phyloP scores from a whole-genome alignment of 2,888 invertebrate genomes.

The Euphydryas editha region DNA sequence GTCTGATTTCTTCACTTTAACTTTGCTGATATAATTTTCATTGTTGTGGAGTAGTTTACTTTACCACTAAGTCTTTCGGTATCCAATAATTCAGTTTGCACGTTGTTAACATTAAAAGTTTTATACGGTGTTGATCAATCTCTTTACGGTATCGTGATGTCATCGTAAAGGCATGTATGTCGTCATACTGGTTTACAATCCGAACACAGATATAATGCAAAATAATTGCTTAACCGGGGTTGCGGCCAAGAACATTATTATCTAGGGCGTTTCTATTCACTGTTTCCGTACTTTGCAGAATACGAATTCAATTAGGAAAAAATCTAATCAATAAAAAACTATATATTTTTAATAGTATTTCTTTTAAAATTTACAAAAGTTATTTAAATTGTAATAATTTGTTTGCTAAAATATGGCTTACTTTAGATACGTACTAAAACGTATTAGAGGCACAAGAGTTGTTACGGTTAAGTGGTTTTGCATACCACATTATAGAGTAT shows the following conservation, averaged over 20 bases:
- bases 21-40: too few species aligned
- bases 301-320: not conserved
- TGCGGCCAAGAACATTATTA: constrained; percentile 7
- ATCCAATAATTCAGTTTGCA: not conserved
- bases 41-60: too few species aligned
- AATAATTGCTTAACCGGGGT: not conserved
- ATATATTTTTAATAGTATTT: not conserved
- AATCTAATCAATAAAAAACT: not conserved
- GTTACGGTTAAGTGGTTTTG: constrained; percentile 7
- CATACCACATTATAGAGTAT: constrained; percentile 8
- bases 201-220: too few species aligned
- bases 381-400: not conserved
- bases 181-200: constrained; percentile 11
- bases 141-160: constrained; percentile 15
- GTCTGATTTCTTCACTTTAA: too few species aligned
- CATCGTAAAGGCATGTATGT: constrained; percentile 12
- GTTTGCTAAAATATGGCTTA: not conserved
- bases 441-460: constrained; percentile 2
- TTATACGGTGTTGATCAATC: not conserved
- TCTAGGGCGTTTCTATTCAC: constrained; percentile 2
- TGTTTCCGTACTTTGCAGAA: constrained; percentile 1
- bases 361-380: not conserved
- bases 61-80: too few species aligned
- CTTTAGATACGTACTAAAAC: not conserved
- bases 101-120: not conserved